These are phyloP conservation scores for Psylliodes chrysocephalus DNA, from an alignment of 2,888 invertebrate genomes.

Conservation along the genomic window DNA sequence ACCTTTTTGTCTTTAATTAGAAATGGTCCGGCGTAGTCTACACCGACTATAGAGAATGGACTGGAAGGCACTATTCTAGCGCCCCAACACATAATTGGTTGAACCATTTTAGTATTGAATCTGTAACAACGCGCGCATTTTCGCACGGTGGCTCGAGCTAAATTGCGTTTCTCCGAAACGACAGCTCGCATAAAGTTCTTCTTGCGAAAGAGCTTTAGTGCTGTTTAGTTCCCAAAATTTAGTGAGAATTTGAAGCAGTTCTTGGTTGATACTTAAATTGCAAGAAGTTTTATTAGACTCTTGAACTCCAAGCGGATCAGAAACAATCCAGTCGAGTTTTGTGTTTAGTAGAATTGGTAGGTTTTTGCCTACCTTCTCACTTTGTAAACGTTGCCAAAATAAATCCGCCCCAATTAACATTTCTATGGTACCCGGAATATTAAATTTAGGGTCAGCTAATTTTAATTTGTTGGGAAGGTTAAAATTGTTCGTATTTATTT, in stretches of 20 bases:
- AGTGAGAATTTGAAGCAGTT: constrained; percentile 5
- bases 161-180: constrained; percentile 18
- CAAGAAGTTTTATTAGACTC: constrained; percentile 13
- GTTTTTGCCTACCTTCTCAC: constrained; percentile 19
- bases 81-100: neutral
- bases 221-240: constrained; percentile 16
- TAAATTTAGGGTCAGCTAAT: constrained; percentile 32
- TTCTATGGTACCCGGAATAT: constrained; percentile 26
- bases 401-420: constrained; percentile 33
- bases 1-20: too few relatives aligned
- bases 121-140: neutral
- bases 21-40: too few relatives aligned
- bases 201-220: constrained; percentile 22
- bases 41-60: constrained; percentile 36
- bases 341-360: constrained; percentile 20
- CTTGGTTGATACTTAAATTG: constrained; percentile 20
- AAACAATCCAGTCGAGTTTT: constrained; percentile 24
- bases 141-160: neutral
- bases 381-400: constrained; percentile 29
- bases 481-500: constrained; percentile 4
- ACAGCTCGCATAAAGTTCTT: constrained; percentile 27
- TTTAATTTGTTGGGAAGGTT: constrained; percentile 26
- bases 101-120: neutral
- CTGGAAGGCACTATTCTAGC: neutral
- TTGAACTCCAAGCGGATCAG: constrained; percentile 3